Percentiles rank a stretch among this genome's conserved stretches.
Conservation (phyloP, 2,113 vertebrate genomes). For the Cololabis saira region DNA sequence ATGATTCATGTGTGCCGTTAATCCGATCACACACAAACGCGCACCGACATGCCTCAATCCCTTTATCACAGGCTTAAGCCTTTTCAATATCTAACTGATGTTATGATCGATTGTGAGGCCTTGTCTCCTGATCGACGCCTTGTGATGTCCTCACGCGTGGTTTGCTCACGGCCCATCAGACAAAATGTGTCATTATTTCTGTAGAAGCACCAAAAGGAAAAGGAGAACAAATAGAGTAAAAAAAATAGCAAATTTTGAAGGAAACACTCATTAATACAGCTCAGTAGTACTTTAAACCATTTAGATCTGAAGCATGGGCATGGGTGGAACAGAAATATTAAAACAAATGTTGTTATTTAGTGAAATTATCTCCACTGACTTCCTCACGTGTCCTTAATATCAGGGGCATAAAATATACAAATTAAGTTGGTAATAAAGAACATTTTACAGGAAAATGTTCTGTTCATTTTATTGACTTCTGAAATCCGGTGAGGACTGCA, state of each 20-base stretch:
- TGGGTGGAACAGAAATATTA: not conserved
- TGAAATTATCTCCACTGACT: not conserved
- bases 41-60: conserved; percentile 4
- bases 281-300: not conserved
- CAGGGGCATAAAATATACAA: not conserved
- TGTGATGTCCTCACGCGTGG: no score
- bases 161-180: not conserved
- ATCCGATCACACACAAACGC: not conserved
- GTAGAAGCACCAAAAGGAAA: not conserved
- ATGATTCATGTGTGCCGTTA: no score
- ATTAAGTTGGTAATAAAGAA: not conserved
- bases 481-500: conserved; percentile 3
- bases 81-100: conserved; percentile 30
- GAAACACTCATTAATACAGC: not conserved
- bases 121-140: no score
- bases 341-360: not conserved
- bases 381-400: not conserved
- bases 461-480: not conserved
- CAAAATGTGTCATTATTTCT: not conserved
- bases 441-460: not conserved
- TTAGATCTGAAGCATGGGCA: not conserved
- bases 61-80: conserved; percentile 43
- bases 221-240: no score
- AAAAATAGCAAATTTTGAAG: not conserved
- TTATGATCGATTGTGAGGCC: no score